These are phyloP conservation scores for Drosophila malerkotliana DNA, from an alignment of 1,140 invertebrate genomes.

Conservation along the genomic window DNA sequence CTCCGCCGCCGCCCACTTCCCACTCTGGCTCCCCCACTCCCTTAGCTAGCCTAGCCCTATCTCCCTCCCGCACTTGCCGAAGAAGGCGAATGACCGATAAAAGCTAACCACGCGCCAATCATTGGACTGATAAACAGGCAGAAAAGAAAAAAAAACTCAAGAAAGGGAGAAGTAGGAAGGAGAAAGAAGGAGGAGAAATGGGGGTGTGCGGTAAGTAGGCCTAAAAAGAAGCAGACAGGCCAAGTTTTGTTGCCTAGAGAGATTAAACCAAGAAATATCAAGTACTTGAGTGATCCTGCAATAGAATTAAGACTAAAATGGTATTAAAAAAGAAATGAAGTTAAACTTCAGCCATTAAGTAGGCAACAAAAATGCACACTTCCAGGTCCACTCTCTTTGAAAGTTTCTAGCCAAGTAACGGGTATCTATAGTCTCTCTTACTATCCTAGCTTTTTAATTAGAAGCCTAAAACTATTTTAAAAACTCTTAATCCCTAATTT, in stretches of 20 bases:
- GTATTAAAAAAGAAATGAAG: background rate
- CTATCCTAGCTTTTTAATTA: too few species aligned
- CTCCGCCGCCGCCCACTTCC: background rate
- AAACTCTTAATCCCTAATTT: too few species aligned
- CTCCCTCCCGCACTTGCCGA: slow-evolving; percentile 7
- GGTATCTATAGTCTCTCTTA: background rate
- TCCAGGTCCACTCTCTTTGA: too few species aligned
- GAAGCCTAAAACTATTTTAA: too few species aligned
- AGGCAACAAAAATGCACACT: background rate
- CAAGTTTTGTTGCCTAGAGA: slow-evolving; percentile 29
- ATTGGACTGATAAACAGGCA: slow-evolving; percentile 29
- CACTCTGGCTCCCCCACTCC: slow-evolving; percentile 2
- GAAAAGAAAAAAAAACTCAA: slow-evolving; percentile 14
- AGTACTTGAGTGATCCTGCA: too few species aligned
- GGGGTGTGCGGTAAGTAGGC: slow-evolving; percentile 15
- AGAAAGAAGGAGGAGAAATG: background rate
- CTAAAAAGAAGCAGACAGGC: slow-evolving; percentile 11
- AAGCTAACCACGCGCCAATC: slow-evolving; percentile 67
- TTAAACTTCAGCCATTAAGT: background rate
- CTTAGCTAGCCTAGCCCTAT: background rate
- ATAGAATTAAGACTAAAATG: too few species aligned
- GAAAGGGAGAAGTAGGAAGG: background rate
- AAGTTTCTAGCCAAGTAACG: background rate
- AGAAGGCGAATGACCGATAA: slow-evolving; percentile 77
- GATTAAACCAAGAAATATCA: slow-evolving; percentile 1